These are phyloP conservation scores for Vidua macroura DNA, from an alignment of 2,113 vertebrate species.

Conservation along the genomic window DNA sequence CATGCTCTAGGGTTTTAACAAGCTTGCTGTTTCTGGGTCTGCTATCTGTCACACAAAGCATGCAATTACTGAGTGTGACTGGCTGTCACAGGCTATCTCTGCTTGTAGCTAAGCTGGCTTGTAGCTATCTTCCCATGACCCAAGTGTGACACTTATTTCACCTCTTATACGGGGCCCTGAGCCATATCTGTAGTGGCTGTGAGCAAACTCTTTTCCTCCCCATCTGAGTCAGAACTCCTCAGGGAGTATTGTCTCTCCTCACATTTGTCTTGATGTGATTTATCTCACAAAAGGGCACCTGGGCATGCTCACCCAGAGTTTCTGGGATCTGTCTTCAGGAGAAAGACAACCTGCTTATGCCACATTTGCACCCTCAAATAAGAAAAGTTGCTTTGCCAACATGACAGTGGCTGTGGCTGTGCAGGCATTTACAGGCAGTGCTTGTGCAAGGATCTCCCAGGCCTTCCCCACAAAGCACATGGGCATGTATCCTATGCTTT, in stretches of 20 bases:
- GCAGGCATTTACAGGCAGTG: neutral
- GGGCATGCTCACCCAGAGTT: neutral
- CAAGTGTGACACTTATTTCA: conserved; percentile 21
- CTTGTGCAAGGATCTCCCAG: neutral
- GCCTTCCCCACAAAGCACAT: neutral
- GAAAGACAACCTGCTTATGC: neutral
- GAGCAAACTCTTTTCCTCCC: neutral
- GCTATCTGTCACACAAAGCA: conserved; percentile 21
- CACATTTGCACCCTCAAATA: neutral
- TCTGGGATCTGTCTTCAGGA: neutral
- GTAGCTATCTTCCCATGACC: conserved; percentile 43
- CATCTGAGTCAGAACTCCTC: neutral
- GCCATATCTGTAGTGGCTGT: neutral
- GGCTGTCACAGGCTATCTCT: conserved; percentile 33
- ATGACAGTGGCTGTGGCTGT: neutral
- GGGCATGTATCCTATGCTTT: accelerated
- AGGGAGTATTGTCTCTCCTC: neutral
- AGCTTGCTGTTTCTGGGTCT: conserved; percentile 1
- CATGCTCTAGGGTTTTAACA: neutral
- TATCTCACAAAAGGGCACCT: neutral
- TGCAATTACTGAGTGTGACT: neutral
- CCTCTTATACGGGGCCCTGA: neutral
- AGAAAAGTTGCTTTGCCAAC: neutral
- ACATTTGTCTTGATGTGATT: neutral
- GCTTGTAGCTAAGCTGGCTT: conserved; percentile 31